Conservation (phyloP, 2,797 vertebrate species). For the Coracias cyanogaster region DNA sequence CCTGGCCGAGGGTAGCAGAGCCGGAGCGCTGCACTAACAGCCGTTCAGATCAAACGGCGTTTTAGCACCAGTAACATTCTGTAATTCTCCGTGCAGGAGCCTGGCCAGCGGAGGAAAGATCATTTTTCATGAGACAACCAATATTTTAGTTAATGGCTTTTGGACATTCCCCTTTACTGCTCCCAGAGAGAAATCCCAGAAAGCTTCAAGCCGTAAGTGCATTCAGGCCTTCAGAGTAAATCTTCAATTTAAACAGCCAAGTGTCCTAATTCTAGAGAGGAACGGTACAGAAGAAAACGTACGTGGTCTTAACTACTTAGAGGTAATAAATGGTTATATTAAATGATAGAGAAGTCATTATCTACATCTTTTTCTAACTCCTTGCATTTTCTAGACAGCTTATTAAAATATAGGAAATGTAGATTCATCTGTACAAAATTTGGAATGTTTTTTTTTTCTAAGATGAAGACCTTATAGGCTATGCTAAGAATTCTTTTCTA, state of each 20-base stretch:
- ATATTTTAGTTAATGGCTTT: neutral
- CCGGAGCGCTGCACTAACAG: fast-evolving
- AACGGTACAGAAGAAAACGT: constrained; percentile 26
- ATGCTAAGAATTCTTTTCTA: constrained; percentile 62
- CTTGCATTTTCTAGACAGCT: constrained; percentile 77
- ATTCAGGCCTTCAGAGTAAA: constrained; percentile 13
- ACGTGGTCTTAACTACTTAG: constrained; percentile 46
- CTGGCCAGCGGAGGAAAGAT: neutral
- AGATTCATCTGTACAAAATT: constrained; percentile 75
- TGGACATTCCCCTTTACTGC: neutral
- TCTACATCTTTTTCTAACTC: constrained; percentile 75
- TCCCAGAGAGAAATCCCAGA: constrained; percentile 42
- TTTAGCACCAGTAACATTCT: neutral
- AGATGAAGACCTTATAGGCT: constrained; percentile 55
- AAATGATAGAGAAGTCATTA: constrained; percentile 62
- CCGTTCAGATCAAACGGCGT: neutral
- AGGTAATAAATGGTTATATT: constrained; percentile 52
- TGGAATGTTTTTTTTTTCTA: constrained; percentile 75
- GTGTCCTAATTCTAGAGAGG: neutral
- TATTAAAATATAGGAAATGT: constrained; percentile 68
- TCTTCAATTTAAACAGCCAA: neutral
- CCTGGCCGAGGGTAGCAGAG: neutral
- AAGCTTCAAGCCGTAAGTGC: neutral
- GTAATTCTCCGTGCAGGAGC: neutral
- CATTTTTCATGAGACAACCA: neutral